Conservation (phyloP, 2,113 vertebrate species). For the Alethe diademata region DNA sequence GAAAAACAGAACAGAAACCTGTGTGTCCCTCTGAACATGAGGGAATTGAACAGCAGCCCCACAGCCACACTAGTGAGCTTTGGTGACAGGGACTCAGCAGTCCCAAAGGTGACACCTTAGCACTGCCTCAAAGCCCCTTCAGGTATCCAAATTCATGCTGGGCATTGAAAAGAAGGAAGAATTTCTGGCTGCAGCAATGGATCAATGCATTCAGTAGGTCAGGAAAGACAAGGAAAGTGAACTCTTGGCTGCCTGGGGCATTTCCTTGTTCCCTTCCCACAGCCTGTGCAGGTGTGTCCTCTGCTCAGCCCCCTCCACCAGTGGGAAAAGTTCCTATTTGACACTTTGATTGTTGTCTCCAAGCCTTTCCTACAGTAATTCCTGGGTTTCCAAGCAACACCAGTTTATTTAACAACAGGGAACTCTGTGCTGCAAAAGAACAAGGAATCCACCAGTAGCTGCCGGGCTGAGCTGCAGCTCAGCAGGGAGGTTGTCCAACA, state of each 20-base stretch:
- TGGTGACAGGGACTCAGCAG: background rate
- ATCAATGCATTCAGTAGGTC: background rate
- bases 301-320: background rate
- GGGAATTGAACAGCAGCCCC: background rate
- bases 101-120: background rate
- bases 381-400: slow-evolving; percentile 66
- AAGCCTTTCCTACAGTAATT: slow-evolving; percentile 27
- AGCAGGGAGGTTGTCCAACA: slow-evolving; percentile 55
- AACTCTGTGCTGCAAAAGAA: slow-evolving; percentile 53
- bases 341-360: background rate
- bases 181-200: background rate
- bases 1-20: background rate
- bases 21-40: background rate
- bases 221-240: background rate
- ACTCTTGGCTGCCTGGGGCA: background rate
- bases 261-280: background rate
- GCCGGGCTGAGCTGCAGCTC: slow-evolving; percentile 27
- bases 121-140: background rate
- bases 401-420: slow-evolving; percentile 59
- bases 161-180: background rate
- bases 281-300: background rate
- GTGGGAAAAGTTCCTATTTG: background rate
- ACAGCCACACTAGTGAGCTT: fast-evolving
- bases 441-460: slow-evolving; percentile 24
- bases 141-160: fast-evolving